Conservation (phyloP, 2,113 vertebrate genomes). For the Kryptolebias marmoratus region DNA sequence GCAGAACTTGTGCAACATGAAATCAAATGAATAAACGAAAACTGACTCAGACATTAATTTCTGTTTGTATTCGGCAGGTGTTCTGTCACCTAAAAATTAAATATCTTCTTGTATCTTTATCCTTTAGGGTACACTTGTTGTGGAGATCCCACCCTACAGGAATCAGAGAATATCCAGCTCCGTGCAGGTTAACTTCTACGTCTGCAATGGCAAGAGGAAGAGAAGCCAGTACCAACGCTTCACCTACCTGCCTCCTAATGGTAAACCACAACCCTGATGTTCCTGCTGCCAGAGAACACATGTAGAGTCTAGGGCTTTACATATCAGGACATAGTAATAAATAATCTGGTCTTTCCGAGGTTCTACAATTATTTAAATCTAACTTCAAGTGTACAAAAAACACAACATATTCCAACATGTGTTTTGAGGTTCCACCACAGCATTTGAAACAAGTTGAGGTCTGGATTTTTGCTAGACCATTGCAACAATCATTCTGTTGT, state of each 20-base stretch:
- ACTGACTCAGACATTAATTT: not conserved
- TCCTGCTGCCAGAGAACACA: conserved; percentile 21
- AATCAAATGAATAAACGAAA: not conserved
- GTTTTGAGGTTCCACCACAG: too few relatives aligned
- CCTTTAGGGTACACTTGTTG: conserved; percentile 86
- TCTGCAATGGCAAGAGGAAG: conserved; percentile 98
- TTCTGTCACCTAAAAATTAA: not conserved
- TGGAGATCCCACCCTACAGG: conserved; percentile 94
- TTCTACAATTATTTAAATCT: too few relatives aligned
- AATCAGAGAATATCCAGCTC: conserved; percentile 94
- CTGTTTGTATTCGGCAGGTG: not conserved
- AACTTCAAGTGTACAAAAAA: too few relatives aligned
- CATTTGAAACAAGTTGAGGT: too few relatives aligned
- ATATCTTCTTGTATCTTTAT: conserved; percentile 14
- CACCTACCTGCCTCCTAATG: conserved; percentile 94
- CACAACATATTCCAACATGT: too few relatives aligned
- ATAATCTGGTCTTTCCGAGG: too few relatives aligned
- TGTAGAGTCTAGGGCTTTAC: too few relatives aligned
- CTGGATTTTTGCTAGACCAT: too few relatives aligned
- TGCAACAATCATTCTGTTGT: too few relatives aligned
- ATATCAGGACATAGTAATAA: too few relatives aligned
- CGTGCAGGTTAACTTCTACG: conserved; percentile 95
- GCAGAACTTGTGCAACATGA: not conserved
- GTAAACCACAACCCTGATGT: conserved; percentile 75
- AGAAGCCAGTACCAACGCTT: conserved; percentile 96